Evolutionary conservation across 2,888 invertebrate genomes (phyloP).

Genomic region (Lapara coniferarum): DNA sequence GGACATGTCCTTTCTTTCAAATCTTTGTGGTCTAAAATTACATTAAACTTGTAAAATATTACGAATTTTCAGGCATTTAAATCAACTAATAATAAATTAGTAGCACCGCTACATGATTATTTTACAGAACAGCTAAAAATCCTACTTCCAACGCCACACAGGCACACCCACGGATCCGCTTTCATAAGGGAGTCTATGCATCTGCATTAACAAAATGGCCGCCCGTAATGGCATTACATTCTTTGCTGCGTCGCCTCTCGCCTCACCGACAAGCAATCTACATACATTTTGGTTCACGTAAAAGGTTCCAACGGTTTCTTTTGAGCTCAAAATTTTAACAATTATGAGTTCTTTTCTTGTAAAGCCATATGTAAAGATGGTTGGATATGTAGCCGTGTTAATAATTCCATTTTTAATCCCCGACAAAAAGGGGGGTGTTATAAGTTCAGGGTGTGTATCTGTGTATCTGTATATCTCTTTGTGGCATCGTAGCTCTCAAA

Average conservation of each 20-base stretch:
- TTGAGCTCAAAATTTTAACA: constrained; percentile 5
- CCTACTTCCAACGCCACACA: constrained; percentile 18
- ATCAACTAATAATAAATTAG: too few species aligned
- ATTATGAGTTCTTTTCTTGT: constrained; percentile 17
- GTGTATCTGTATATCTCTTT: too few species aligned
- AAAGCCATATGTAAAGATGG: background rate
- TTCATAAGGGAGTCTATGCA: constrained; percentile 43
- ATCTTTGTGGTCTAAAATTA: too few species aligned
- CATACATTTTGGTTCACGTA: constrained; percentile 28
- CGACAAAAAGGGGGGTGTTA: too few species aligned
- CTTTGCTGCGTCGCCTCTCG: constrained; percentile 39
- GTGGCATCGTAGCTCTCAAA: too few species aligned
- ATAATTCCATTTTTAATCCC: too few species aligned
- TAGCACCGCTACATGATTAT: background rate
- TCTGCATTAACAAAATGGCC: constrained; percentile 62
- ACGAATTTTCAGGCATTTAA: too few species aligned
- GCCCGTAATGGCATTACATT: constrained; percentile 53
- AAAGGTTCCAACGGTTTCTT: constrained; percentile 25
- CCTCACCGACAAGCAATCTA: constrained; percentile 29
- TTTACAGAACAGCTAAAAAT: background rate
- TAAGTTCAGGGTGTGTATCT: too few species aligned
- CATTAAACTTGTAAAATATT: too few species aligned
- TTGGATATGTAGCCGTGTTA: too few species aligned
- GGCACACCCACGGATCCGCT: constrained; percentile 32
- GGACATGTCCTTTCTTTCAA: too few species aligned